Evolutionary conservation across 2,113 vertebrate genomes (phyloP).

Genomic region (Thunnus thynnus): DNA sequence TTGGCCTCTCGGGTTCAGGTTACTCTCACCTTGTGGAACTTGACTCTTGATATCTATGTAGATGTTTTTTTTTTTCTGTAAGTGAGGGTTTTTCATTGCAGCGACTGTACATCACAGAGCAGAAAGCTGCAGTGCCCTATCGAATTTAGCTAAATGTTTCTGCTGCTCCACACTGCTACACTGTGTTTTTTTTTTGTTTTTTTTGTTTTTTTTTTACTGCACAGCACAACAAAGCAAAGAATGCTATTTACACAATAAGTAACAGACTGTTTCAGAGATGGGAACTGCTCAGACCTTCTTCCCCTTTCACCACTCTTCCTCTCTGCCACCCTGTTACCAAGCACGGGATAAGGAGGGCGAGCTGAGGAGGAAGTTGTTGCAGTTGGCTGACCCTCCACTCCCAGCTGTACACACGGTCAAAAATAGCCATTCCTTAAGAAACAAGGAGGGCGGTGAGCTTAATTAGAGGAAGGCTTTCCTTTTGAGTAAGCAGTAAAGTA

Average conservation of each 20-base stretch:
- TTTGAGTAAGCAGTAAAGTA: not conserved
- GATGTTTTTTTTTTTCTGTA: constrained; percentile 11
- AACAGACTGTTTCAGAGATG: constrained; percentile 31
- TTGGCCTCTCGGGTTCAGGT: constrained; percentile 61
- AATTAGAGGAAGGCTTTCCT: constrained; percentile 32
- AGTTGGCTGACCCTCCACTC: constrained; percentile 40
- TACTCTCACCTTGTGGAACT: constrained; percentile 67
- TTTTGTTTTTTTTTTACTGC: not conserved
- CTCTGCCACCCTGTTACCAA: constrained; percentile 41
- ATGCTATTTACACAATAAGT: constrained; percentile 14
- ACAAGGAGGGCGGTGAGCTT: constrained; percentile 16
- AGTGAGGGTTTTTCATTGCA: constrained; percentile 15
- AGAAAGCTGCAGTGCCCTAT: not conserved
- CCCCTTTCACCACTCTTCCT: constrained; percentile 47
- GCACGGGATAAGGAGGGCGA: constrained; percentile 40
- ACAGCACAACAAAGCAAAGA: not conserved
- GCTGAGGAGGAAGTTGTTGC: constrained; percentile 59
- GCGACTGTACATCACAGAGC: constrained; percentile 12
- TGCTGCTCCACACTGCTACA: not conserved
- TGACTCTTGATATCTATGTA: constrained; percentile 37
- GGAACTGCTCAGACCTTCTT: constrained; percentile 39
- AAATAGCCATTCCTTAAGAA: constrained; percentile 63
- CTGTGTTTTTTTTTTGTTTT: too few relatives aligned
- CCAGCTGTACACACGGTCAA: constrained; percentile 44
- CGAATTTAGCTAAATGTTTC: not conserved